Conservation (phyloP, 1,140 invertebrate species). For the Battus philenor region DNA sequence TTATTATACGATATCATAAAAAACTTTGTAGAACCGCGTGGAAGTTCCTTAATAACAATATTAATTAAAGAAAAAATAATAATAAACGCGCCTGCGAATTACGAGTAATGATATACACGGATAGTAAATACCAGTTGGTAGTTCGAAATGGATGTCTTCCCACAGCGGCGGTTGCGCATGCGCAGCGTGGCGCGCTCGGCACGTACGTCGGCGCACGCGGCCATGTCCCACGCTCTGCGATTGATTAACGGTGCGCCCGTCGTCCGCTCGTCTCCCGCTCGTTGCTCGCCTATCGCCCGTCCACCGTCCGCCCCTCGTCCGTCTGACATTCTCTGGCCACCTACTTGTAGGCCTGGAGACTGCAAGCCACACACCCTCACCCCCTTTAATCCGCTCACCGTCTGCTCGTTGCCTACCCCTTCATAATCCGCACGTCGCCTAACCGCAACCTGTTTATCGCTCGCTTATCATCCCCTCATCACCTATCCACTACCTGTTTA, state of each 20-base stretch:
- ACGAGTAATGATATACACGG: not conserved
- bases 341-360: too few species aligned
- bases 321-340: too few species aligned
- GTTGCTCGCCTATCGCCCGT: not conserved
- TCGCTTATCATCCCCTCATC: too few species aligned
- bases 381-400: too few species aligned
- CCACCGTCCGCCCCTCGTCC: not conserved
- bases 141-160: conserved; percentile 2
- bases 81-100: not conserved
- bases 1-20: too few species aligned
- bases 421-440: too few species aligned
- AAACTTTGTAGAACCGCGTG: too few species aligned
- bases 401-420: too few species aligned
- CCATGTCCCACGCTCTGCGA: conserved; percentile 46
- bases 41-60: too few species aligned
- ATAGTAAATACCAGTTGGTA: conserved; percentile 6
- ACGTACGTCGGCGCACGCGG: conserved; percentile 27
- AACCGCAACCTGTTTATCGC: too few species aligned
- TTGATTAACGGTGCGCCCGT: conserved; percentile 58
- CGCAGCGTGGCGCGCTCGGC: not conserved
- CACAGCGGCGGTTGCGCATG: conserved; percentile 4
- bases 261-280: conserved; percentile 25
- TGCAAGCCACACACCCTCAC: too few species aligned
- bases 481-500: too few species aligned
- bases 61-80: not conserved